Base-by-base conservation (phyloP, 2,888 invertebrate species). In the Dendrolimus pini region DNA sequence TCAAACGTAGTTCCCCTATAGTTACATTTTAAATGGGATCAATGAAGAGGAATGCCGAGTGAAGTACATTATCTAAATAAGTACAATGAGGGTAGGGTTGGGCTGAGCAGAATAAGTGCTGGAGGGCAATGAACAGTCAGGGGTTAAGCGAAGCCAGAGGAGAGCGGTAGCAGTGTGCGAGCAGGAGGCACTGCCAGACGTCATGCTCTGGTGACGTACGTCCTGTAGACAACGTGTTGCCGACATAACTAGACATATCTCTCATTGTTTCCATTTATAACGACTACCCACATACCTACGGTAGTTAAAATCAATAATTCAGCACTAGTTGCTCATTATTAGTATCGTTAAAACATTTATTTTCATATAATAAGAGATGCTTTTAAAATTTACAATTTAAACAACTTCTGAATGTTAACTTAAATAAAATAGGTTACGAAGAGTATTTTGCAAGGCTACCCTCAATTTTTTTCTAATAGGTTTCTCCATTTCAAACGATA, bases 161-260 rank as follows among this genome's bases (percentile, higher is more conserved):
- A 71, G 69, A 55, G 62, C 65, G 66, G 70, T 62, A 66, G 64
- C 60, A 65, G 62, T 62, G 78, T 68, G 74, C 65, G 78, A 77
- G 76, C 60, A 72, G 69, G 75, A 75, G 66, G 67, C 63, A 61
- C 63, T 56, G 60, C 65, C 69, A 75, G 77, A 83, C 85, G 86
- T 85, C 83, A 85, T 70, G 85, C 78, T 80, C 82, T 72, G 82
- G 76, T 83, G 86, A 83, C 80, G 82, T 83, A 75, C 74, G 77
- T 75, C 77, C 78, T 73, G 74, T 65, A 74, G 71, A 70, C 77
- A 74, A 72, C 76, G 77, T 75, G 75, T 73, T 69, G 67, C 62
- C 65, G 61, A 61, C 65, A 64, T 63, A 62, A 61, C 66, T 65
- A 72, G 56, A 41, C 30, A 58, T 59, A 69, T 65, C 65, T 69